These are phyloP conservation scores for Odontamblyopus rebecca DNA, from an alignment of 2,797 vertebrate genomes.

Conservation along the genomic window DNA sequence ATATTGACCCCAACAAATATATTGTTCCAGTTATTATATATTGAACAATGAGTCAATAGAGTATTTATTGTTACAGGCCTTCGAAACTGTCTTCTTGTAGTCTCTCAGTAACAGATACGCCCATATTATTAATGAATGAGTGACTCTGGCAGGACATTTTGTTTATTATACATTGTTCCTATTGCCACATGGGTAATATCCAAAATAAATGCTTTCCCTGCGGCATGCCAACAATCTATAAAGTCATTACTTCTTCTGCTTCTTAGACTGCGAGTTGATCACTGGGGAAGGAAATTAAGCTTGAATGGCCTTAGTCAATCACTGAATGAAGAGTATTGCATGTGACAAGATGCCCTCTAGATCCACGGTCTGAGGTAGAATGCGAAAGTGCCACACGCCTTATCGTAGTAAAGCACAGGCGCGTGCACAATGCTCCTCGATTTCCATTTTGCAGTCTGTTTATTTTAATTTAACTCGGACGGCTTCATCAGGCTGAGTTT, in stretches of 20 bases:
- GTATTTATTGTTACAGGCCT: no score
- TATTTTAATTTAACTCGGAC: not conserved
- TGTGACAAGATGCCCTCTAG: slow-evolving; percentile 3
- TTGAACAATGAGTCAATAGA: no score
- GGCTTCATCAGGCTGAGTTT: not conserved
- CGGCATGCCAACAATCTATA: slow-evolving; percentile 7
- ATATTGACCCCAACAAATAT: no score
- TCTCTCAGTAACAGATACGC: not conserved
- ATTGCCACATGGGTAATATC: not conserved
- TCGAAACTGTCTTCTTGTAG: no score
- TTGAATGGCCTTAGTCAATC: not conserved
- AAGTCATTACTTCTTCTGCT: not conserved
- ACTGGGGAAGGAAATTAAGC: not conserved
- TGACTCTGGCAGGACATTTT: not conserved
- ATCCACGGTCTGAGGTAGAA: not conserved
- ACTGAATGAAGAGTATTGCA: not conserved
- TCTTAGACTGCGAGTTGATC: slow-evolving; percentile 4
- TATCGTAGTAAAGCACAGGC: not conserved
- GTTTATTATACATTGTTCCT: not conserved
- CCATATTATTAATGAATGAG: not conserved
- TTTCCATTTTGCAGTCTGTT: not conserved
- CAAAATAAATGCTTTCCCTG: not conserved
- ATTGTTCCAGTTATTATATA: no score
- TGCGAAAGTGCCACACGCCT: not conserved
- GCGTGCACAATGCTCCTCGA: not conserved